Base-by-base conservation (phyloP, 2,113 vertebrate genomes). In the Vidua macroura region DNA sequence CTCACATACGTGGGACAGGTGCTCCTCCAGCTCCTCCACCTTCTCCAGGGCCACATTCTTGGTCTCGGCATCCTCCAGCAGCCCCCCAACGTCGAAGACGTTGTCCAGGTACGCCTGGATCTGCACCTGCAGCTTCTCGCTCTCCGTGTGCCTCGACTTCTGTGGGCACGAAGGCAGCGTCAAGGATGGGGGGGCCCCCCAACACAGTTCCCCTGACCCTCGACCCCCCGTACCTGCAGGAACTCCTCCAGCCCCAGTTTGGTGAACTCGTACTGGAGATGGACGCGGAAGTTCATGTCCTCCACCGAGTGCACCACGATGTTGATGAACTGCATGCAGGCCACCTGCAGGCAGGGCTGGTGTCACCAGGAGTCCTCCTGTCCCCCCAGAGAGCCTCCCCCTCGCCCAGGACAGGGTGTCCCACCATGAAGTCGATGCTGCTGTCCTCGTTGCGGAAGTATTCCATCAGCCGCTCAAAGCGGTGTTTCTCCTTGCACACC, bases 291-390 rank as follows among this genome's bases (percentile, higher is more conserved):
- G 97, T 99, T 99, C 99, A 99, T 99, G 97, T 99, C 99, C 95
- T 99, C 99, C 56, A 99, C 99, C 0, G 99, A 99, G 97, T 99
- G 99, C 73, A 99, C 99, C 90, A 99, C 98, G 8, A 99, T 99
- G 97, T 99, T 99, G 98, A 99, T 99, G 97, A 99, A 99, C 98
- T 99, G 99, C 99, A 99, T 99, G 95, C 99, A 99, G 73, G 99
- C 99, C 44, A 99, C 99, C 99, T 99, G 96, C 9, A 46, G 88
- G 78, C 41, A 73, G 41, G 48, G 70, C 24, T n/a, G 84, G 63
- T 0, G 10, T 94, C 81, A 91, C 31, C 13, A 9, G 22, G 49
- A 41, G 17, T 10, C 52, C 41, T 39, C 15, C 30, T 30, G 39
- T 33, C 7, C 18, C 28, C 48, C 25, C 6, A 25, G 0, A 33